phyloP scores from a whole-genome alignment of 2,797 vertebrate species.

The Benthosema pterotum region DNA sequence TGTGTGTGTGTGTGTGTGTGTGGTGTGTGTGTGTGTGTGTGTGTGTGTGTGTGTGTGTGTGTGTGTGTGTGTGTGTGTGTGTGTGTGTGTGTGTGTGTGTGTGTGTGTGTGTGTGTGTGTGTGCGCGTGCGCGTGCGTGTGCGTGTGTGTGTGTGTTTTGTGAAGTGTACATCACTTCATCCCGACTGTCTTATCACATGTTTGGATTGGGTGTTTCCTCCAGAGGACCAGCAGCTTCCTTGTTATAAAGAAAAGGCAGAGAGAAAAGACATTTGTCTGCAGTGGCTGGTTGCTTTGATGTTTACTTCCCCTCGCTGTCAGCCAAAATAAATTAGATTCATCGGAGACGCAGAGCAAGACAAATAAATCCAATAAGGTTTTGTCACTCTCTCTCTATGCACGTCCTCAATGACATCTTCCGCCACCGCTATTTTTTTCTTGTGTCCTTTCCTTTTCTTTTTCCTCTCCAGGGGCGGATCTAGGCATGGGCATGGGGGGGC shows the following conservation, averaged over 20 bases:
- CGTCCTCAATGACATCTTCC: slow-evolving; percentile 62
- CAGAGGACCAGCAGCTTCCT: slow-evolving; percentile 52
- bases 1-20: too few relatives aligned
- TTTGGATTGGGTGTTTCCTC: slow-evolving; percentile 37
- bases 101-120: not conserved
- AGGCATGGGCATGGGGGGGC: too few relatives aligned
- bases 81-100: slow-evolving; percentile 19
- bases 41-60: too few relatives aligned
- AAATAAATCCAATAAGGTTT: slow-evolving; percentile 82
- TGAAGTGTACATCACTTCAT: not conserved
- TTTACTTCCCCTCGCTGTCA: slow-evolving; percentile 64
- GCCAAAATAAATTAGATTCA: slow-evolving; percentile 77
- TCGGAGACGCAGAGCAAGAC: slow-evolving; percentile 71
- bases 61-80: too few relatives aligned
- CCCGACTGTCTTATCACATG: not conserved
- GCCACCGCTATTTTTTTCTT: slow-evolving; percentile 16
- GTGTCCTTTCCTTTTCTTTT: slow-evolving; percentile 29
- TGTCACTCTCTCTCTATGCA: slow-evolving; percentile 69
- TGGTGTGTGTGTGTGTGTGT: too few relatives aligned
- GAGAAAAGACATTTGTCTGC: slow-evolving; percentile 56
- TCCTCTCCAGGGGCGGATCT: too few relatives aligned
- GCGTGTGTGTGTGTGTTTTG: not conserved
- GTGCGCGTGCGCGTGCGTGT: too few relatives aligned
- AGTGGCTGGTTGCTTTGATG: slow-evolving; percentile 58
- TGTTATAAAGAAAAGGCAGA: slow-evolving; percentile 54